phyloP scores from a whole-genome alignment of 2,113 vertebrate species.

The Rhizomys pruinosus region DNA sequence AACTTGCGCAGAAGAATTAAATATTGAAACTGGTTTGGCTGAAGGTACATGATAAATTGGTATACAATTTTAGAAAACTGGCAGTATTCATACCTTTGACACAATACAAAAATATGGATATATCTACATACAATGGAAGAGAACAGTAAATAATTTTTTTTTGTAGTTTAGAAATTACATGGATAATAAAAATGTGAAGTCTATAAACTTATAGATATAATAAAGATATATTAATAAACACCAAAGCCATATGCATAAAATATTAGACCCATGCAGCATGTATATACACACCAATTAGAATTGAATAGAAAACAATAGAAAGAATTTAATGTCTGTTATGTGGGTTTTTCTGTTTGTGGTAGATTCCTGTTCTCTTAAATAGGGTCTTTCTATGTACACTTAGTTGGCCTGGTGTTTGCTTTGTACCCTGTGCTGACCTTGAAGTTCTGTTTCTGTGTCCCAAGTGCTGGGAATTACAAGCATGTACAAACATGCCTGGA shows the following conservation, averaged over 20 bases:
- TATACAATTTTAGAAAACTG: not conserved
- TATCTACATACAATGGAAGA: not conserved
- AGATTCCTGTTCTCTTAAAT: not conserved
- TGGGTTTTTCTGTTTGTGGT: too few relatives aligned
- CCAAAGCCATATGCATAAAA: not conserved
- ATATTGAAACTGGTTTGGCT: conserved; percentile 20
- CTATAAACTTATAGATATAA: conserved; percentile 12
- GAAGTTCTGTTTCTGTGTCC: not conserved
- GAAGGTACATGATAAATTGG: not conserved
- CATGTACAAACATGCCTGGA: not conserved
- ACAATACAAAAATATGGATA: conserved; percentile 10
- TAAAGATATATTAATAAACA: not conserved
- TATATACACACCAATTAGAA: not conserved
- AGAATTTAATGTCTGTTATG: not conserved
- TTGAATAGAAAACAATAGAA: not conserved
- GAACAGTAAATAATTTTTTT: not conserved
- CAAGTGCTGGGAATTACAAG: not conserved
- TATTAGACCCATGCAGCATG: not conserved
- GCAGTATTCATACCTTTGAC: not conserved
- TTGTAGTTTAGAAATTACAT: not conserved
- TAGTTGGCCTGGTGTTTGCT: not conserved
- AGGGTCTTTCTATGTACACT: not conserved
- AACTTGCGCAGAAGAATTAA: conserved; percentile 10
- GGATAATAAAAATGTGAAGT: conserved; percentile 7
- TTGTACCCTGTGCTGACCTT: not conserved